These are phyloP conservation scores for Chinchilla lanigera DNA, from an alignment of 2,113 vertebrate species.

Conservation along the genomic window DNA sequence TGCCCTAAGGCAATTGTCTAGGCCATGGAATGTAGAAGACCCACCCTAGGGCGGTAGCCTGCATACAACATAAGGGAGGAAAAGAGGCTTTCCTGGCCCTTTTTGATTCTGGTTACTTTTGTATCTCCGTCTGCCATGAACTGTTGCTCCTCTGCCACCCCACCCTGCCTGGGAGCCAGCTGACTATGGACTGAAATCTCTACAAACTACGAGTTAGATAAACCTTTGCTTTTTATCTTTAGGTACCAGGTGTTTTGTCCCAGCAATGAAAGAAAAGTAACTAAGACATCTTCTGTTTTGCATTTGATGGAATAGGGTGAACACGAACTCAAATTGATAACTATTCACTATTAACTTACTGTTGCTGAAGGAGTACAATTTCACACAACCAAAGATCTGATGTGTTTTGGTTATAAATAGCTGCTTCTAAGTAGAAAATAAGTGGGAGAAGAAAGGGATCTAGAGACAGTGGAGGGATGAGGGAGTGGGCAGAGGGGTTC, in stretches of 20 bases:
- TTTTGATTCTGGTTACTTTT: neutral
- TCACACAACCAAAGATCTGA: neutral
- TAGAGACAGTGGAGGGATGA: neutral
- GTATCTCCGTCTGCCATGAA: neutral
- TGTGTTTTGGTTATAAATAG: neutral
- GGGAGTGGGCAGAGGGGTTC: neutral
- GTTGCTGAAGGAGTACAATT: neutral
- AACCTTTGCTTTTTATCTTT: neutral
- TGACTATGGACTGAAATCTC: neutral
- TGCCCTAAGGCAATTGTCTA: neutral
- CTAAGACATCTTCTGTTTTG: neutral
- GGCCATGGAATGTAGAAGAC: neutral
- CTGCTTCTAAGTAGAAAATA: slow-evolving; percentile 34
- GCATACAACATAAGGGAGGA: neutral
- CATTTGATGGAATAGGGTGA: slow-evolving; percentile 37
- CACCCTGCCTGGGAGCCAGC: neutral
- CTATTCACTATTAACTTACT: neutral
- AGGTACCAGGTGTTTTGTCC: neutral
- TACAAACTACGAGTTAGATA: neutral
- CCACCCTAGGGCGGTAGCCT: neutral
- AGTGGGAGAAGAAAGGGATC: neutral
- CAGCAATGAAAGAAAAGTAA: neutral
- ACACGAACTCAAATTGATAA: neutral
- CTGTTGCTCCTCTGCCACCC: neutral
- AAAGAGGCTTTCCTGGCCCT: neutral